Evolutionary conservation across 2,113 vertebrate genomes (phyloP).

Genomic region (Lepus timidus): DNA sequence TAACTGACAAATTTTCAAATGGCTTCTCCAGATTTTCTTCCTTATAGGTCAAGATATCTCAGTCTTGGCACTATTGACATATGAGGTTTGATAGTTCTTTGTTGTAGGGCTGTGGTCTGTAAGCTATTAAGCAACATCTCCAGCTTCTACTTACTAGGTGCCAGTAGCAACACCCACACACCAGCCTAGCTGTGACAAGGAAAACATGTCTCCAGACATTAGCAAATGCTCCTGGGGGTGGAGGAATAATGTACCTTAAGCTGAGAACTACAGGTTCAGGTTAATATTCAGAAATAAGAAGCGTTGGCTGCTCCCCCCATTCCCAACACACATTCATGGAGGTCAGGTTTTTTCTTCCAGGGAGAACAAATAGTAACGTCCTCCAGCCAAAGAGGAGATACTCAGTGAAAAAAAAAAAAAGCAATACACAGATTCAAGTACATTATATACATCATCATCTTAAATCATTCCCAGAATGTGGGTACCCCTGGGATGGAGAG

Average conservation of each 20-base stretch:
- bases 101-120: not conserved
- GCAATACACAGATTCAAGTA: not conserved
- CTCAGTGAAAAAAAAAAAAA: not conserved
- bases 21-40: not conserved
- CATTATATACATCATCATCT: conserved; percentile 49
- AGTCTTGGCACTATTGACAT: not conserved
- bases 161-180: not conserved
- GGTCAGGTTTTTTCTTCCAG: conserved; percentile 12
- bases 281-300: not conserved
- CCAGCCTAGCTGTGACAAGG: not conserved
- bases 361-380: conserved; percentile 10
- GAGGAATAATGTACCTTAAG: not conserved
- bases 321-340: not conserved
- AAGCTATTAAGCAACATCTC: not conserved
- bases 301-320: not conserved
- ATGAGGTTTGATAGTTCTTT: not conserved
- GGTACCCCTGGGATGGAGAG: conserved; percentile 16
- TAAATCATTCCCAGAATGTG: conserved; percentile 64
- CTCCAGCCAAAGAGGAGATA: conserved; percentile 16
- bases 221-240: not conserved
- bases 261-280: not conserved
- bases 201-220: not conserved
- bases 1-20: not conserved
- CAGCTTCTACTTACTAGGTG: not conserved
- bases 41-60: not conserved